Evolutionary conservation across 2,888 invertebrate genomes (phyloP), one percentile per base, ranked within the genome.

Genomic region (Notodonta ziczac): DNA sequence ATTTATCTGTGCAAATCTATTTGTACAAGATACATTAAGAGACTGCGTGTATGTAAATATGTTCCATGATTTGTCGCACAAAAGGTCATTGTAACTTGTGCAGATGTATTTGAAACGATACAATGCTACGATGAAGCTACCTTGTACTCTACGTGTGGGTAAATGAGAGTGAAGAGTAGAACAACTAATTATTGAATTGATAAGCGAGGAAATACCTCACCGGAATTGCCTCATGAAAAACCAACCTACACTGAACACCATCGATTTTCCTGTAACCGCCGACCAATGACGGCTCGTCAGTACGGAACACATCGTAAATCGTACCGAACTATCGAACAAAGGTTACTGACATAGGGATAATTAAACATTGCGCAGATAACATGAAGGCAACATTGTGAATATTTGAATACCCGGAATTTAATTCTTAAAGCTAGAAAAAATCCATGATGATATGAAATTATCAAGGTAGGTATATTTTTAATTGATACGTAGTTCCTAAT

Each of bases 241-340:
- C 69, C 74, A 71, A 67, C 69, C 70, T 74, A 74, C 73, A 68
- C 72, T 66, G 54, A 35, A 12, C 12, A 39, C 59, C 65, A 81
- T 81, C 69, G 79, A 81, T 81, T 82, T 77, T 76, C 77, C 71
- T 63, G 59, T 52, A 58, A 54, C 61, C 53, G 39, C 59, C 72
- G 61, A 62, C 79, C 82, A 81, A 80, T 81, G 48, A 60, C 59
- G 61, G 14, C 60, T 24, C 13, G 48, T 16, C 40, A 50, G 39
- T 48, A 39, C 54, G 32, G 24, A 58, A 56, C 56, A 61, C 40
- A 44, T 6, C 16, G 59, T 64, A 55, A 59, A 57, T 46, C 59
- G 51, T 56, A 58, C 58, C 35, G n/a, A 57, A 51, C 56, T 50
- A 8, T 35, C 35, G 52, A 53, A 32, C 53, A 58, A 48, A 59